Evolutionary conservation across 2,888 invertebrate species (phyloP), one percentile per base, ranked within the genome.

Genomic region (Tortricodes alternella): DNA sequence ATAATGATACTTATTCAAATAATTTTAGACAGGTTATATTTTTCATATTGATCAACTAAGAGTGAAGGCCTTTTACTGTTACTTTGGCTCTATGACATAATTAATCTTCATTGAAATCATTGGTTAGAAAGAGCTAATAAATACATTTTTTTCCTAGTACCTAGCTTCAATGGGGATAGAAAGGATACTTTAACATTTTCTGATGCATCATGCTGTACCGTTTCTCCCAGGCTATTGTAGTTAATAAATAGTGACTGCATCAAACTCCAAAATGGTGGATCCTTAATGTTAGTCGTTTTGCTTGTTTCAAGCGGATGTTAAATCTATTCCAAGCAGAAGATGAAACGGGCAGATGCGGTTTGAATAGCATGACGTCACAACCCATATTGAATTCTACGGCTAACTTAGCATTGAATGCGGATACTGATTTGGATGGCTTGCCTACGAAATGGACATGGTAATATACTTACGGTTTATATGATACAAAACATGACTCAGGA

Each of bases 391-490:
- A 37, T 32, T 34, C 50, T 18, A 41, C 43, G 19, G 41, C 35
- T 52, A 52, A 52, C 27, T 35, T 24, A 27, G 24, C 44, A 52
- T 44, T 43, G 41, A 34, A 37, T 35, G 29, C 44, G 43, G 15
- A 35, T 23, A 32, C 43, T 13, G 35, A 52, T 52, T 37, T 44
- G 44, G 52, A 35, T 35, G 16, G 7, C 41, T 43, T 13, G 35
- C 43, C 41, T 35, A 51, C 43, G 43, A 43, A 18, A 27, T 9
- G 9, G 16, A 24, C 37, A 52, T 52, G 37, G 37, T 46, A 37
- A 35, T 52, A 15, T 11, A 9, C 29, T 29, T n/a, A n/a, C n/a
- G n/a, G n/a, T n/a, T n/a, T n/a, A n/a, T n/a, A n/a, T n/a, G n/a
- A n/a, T n/a, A n/a, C n/a, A n/a, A n/a, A n/a, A n/a, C n/a, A n/a